Evolutionary conservation across 2,113 vertebrate species (phyloP).

Genomic region (Elephantulus edwardii): DNA sequence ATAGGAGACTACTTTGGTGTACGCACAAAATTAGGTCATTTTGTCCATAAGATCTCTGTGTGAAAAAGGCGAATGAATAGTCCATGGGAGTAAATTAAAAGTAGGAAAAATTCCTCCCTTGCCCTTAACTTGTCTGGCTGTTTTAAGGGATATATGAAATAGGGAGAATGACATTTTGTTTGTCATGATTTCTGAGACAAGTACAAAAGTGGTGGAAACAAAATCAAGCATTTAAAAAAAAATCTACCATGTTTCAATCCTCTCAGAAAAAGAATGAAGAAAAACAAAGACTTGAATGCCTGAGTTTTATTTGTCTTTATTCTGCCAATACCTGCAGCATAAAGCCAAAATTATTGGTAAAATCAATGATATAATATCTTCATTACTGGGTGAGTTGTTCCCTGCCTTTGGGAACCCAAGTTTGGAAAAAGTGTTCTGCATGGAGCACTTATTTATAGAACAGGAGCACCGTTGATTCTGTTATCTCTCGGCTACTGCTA

Average conservation of each 20-base stretch:
- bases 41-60: background rate
- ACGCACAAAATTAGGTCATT: background rate
- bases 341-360: too few species aligned
- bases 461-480: conserved; percentile 56
- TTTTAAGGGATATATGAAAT: too few species aligned
- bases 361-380: background rate
- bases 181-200: background rate
- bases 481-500: conserved; percentile 52
- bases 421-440: background rate
- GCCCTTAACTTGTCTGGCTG: background rate
- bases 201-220: background rate
- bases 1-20: background rate
- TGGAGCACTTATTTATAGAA: conserved; percentile 60
- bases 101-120: background rate
- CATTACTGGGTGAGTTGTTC: too few species aligned
- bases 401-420: too few species aligned
- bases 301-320: background rate
- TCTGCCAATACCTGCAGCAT: background rate
- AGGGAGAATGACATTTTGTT: background rate
- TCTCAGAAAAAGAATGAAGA: background rate
- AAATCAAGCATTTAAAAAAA: background rate
- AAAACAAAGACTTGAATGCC: background rate
- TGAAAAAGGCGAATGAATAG: background rate
- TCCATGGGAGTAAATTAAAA: background rate
- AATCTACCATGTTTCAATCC: too few species aligned